These are phyloP conservation scores for Clytia hemisphaerica DNA, from an alignment of 30 jellyfish, hydroid and myxozoan genomes.

Conservation along the genomic window DNA sequence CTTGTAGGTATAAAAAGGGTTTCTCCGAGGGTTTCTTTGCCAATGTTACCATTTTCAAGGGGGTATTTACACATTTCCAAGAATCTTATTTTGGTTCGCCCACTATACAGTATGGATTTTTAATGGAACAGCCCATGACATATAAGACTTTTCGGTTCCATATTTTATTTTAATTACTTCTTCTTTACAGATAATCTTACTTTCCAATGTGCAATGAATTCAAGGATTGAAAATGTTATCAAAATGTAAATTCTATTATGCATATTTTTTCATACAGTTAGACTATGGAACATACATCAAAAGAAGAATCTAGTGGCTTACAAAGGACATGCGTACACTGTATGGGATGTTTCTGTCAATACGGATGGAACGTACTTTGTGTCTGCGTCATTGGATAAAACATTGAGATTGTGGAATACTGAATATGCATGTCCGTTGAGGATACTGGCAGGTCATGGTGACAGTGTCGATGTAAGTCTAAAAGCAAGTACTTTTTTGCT, in stretches of 20 bases:
- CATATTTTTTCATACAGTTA: slow-evolving; percentile 32
- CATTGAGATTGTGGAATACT: slow-evolving; percentile 77
- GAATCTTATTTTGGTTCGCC: too few relatives aligned
- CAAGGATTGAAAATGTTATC: too few relatives aligned
- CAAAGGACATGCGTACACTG: slow-evolving; percentile 73
- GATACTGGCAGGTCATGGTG: slow-evolving; percentile 74
- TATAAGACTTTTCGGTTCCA: not conserved
- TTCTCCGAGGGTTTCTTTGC: too few relatives aligned
- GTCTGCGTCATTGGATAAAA: slow-evolving; percentile 69
- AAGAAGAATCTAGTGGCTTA: slow-evolving; percentile 58
- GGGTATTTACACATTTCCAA: too few relatives aligned
- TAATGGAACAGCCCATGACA: too few relatives aligned
- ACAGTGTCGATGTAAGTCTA: slow-evolving; percentile 78
- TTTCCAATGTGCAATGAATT: too few relatives aligned
- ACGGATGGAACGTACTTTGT: slow-evolving; percentile 64
- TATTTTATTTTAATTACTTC: not conserved
- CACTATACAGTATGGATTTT: too few relatives aligned
- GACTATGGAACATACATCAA: slow-evolving; percentile 71
- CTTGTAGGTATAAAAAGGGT: too few relatives aligned
- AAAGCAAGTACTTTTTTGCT: not conserved
- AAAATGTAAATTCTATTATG: too few relatives aligned
- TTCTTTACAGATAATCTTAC: not conserved
- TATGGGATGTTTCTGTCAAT: slow-evolving; percentile 73
- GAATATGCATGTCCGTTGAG: slow-evolving; percentile 83
- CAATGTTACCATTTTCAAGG: too few relatives aligned